Conservation (phyloP, 2,113 vertebrate species). For the Daboia siamensis region DNA sequence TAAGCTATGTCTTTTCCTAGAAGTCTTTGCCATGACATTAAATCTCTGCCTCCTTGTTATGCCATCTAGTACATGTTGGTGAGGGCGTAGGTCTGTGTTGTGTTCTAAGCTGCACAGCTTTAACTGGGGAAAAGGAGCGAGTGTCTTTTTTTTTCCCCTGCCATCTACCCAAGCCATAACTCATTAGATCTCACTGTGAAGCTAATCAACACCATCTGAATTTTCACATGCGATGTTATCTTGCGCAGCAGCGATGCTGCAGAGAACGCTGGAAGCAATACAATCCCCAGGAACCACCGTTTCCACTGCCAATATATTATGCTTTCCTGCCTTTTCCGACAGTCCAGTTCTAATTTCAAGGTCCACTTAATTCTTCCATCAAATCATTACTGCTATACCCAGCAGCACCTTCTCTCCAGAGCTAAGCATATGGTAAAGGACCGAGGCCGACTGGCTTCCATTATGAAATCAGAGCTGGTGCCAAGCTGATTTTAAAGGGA, state of each 20-base stretch:
- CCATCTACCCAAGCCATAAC: neutral
- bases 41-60: neutral
- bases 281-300: conserved; percentile 47
- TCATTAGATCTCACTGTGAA: conserved; percentile 23
- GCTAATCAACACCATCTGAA: conserved; percentile 52
- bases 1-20: neutral
- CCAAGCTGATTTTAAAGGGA: conserved; percentile 69
- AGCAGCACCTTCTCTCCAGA: conserved; percentile 89
- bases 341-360: conserved; percentile 98
- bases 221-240: conserved; percentile 36
- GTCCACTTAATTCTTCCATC: conserved; percentile 94
- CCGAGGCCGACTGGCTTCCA: conserved; percentile 84
- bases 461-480: conserved; percentile 84
- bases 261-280: neutral
- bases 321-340: conserved; percentile 64
- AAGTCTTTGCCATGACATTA: neutral
- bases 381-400: conserved; percentile 91
- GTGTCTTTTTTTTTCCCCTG: conserved; percentile 10
- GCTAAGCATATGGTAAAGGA: conserved; percentile 88
- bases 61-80: neutral
- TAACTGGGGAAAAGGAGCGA: neutral
- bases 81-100: neutral
- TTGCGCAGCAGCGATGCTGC: neutral
- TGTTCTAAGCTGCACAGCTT: neutral
- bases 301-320: conserved; percentile 69